These are phyloP conservation scores for Glossophaga mutica DNA, from an alignment of 2,797 vertebrate species.

Conservation along the genomic window DNA sequence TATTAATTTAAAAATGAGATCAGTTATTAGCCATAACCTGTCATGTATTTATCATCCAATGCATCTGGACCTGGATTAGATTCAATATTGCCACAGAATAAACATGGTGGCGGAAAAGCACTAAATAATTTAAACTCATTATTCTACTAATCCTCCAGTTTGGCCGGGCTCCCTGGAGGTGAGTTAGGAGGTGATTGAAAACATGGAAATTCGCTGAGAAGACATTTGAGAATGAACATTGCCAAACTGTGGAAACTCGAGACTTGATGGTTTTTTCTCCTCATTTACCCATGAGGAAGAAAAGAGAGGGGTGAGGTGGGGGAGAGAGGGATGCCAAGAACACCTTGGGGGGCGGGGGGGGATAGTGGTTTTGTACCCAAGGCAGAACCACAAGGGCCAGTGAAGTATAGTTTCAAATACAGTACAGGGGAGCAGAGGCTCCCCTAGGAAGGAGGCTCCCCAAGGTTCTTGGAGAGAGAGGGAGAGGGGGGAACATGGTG, in stretches of 20 bases:
- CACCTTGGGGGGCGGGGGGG: no score
- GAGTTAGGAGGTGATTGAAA: constrained; percentile 83
- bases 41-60: constrained; percentile 65
- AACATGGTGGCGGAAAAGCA: not conserved
- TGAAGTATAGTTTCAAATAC: not conserved
- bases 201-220: constrained; percentile 77
- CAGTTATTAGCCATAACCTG: constrained; percentile 72
- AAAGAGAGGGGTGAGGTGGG: not conserved
- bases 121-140: constrained; percentile 84
- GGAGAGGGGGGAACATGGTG: fast-evolving
- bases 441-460: no score
- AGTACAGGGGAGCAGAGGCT: not conserved
- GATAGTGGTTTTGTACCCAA: not conserved
- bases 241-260: constrained; percentile 32
- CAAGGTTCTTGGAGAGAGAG: not conserved
- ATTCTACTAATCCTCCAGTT: constrained; percentile 81
- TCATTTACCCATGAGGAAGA: constrained; percentile 66
- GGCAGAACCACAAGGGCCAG: not conserved
- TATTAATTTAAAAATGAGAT: constrained; percentile 78
- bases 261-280: not conserved
- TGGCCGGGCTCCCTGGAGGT: constrained; percentile 80
- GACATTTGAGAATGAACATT: constrained; percentile 74
- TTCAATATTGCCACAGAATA: constrained; percentile 70
- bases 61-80: constrained; percentile 76
- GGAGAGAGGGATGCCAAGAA: fast-evolving